phyloP scores from a whole-genome alignment of 2,113 vertebrate genomes.

The Herpetotheres cachinnans region DNA sequence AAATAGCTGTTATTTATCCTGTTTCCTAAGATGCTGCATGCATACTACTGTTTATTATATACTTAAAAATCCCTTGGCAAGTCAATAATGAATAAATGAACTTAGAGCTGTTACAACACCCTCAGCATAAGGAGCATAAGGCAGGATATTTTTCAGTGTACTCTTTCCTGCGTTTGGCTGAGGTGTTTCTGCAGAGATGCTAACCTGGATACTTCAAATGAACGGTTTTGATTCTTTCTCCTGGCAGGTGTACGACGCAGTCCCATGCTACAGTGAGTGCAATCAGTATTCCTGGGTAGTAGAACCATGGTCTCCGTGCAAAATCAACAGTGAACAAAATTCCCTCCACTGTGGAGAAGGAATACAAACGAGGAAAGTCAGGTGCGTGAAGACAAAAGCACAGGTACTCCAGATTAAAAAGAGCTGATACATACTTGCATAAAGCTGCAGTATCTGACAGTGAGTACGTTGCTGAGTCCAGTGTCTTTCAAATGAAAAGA shows the following conservation, averaged over 20 bases:
- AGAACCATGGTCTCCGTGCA: slow-evolving; percentile 92
- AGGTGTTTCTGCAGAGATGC: slow-evolving; percentile 6
- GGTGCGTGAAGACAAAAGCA: slow-evolving; percentile 75
- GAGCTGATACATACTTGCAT: neutral
- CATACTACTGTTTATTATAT: slow-evolving; percentile 40
- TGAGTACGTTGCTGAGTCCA: neutral
- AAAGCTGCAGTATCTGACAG: neutral
- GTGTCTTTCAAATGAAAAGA: neutral
- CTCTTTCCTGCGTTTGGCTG: neutral
- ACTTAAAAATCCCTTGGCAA: slow-evolving; percentile 52
- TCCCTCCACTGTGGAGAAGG: slow-evolving; percentile 88
- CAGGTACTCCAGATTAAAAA: neutral
- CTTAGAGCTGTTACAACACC: neutral
- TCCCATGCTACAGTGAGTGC: slow-evolving; percentile 87
- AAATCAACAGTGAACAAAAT: slow-evolving; percentile 85
- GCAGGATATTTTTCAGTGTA: neutral
- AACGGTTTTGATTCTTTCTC: slow-evolving; percentile 49
- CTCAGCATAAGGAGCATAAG: neutral
- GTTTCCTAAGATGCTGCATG: neutral
- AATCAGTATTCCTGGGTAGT: slow-evolving; percentile 85
- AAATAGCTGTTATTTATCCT: slow-evolving; percentile 67
- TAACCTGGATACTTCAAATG: neutral
- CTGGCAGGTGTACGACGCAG: slow-evolving; percentile 89
- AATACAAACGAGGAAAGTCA: slow-evolving; percentile 89
- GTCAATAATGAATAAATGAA: slow-evolving; percentile 56